These are phyloP conservation scores for Chiloscyllium punctatum DNA, from an alignment of 2,797 vertebrate species.

Conservation along the genomic window DNA sequence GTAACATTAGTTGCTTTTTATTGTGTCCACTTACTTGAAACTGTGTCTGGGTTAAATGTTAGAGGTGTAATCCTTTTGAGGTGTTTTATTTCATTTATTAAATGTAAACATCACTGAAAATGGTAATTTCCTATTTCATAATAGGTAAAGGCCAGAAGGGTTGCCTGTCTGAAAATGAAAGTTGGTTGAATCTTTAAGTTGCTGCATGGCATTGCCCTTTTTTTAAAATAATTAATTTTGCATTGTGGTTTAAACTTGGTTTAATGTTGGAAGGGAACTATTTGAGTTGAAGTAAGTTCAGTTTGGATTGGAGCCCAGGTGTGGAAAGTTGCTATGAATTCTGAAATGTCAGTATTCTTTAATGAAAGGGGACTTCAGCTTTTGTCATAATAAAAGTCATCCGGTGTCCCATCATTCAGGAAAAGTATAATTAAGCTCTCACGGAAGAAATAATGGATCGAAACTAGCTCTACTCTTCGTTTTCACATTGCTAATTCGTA, in stretches of 20 bases:
- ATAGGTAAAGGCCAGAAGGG: not conserved
- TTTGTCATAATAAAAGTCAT: not conserved
- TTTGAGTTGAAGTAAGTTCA: not conserved
- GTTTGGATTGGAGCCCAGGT: not conserved
- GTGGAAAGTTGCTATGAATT: not conserved
- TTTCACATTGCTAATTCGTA: not conserved
- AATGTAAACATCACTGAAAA: not conserved
- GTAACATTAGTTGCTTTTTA: not conserved
- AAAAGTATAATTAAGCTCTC: not conserved
- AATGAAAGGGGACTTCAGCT: not conserved
- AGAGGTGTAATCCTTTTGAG: not conserved
- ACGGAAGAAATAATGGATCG: not conserved
- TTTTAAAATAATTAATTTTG: not conserved
- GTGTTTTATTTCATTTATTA: not conserved
- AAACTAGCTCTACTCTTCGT: not conserved
- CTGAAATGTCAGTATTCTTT: not conserved
- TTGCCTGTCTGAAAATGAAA: not conserved
- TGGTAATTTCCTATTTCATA: not conserved
- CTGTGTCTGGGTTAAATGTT: not conserved
- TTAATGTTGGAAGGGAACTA: not conserved
- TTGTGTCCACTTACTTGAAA: not conserved
- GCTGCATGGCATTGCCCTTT: not conserved
- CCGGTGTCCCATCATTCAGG: not conserved
- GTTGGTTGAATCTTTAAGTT: not conserved
- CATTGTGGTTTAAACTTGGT: not conserved